A percentile compares a stretch with the other conserved stretches of the same genome.
These are phyloP conservation scores for Amaurobius ferox DNA, from an alignment of 2,888 invertebrate genomes.

Conservation along the genomic window DNA sequence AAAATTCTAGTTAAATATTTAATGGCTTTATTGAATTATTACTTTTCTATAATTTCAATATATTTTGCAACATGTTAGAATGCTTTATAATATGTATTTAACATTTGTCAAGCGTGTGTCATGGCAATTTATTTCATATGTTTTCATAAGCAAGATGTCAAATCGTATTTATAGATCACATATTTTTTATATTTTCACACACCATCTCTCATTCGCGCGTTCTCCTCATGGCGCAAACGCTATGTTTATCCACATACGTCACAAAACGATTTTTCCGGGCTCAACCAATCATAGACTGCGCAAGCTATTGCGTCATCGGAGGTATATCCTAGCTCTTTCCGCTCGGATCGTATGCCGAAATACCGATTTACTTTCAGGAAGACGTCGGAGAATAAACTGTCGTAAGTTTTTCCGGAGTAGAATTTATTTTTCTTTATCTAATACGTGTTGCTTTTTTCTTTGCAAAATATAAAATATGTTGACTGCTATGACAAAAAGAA, in stretches of 20 bases:
- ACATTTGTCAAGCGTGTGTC: too few species aligned
- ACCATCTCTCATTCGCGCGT: background rate
- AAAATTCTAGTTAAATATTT: too few species aligned
- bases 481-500: too few species aligned
- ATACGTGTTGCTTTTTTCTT: background rate
- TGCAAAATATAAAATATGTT: background rate
- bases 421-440: background rate
- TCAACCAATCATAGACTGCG: background rate
- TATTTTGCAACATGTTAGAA: too few species aligned
- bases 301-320: background rate
- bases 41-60: too few species aligned
- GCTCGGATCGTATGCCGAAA: background rate
- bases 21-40: too few species aligned
- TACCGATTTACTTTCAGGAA: slow-evolving; percentile 11
- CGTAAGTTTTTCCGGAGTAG: background rate
- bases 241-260: background rate
- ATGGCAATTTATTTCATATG: too few species aligned
- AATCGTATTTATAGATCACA: too few species aligned
- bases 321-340: slow-evolving; percentile 13
- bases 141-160: too few species aligned
- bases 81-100: too few species aligned
- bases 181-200: background rate
- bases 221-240: background rate
- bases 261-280: slow-evolving; percentile 7
- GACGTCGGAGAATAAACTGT: background rate